A percentile compares a stretch with the other conserved stretches of the same genome.
Conservation (phyloP, 2,888 invertebrate species). For the Coleophora deauratella region DNA sequence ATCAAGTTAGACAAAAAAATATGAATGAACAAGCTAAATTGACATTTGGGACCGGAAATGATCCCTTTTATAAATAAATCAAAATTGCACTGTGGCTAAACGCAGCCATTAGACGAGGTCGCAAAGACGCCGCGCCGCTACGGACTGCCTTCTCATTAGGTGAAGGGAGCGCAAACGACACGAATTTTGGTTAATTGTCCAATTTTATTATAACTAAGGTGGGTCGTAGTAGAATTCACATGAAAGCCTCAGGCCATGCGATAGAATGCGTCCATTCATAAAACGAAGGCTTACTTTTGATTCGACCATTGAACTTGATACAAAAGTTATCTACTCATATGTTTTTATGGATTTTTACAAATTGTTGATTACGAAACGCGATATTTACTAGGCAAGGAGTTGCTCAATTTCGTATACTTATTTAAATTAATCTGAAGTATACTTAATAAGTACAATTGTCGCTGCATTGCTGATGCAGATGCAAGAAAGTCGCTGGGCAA, state of each 20-base stretch:
- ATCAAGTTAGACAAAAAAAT: slow-evolving; percentile 12
- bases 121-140: slow-evolving; percentile 28
- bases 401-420: too few relatives aligned
- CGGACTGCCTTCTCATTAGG: slow-evolving; percentile 40
- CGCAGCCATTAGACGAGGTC: slow-evolving; percentile 37
- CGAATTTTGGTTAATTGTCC: slow-evolving; percentile 39
- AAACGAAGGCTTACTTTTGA: not conserved
- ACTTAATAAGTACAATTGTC: too few relatives aligned
- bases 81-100: slow-evolving; percentile 57
- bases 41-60: slow-evolving; percentile 64
- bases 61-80: slow-evolving; percentile 59
- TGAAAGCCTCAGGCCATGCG: slow-evolving; percentile 6
- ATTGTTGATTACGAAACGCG: too few relatives aligned
- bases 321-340: too few relatives aligned
- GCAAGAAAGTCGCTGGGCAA: too few relatives aligned
- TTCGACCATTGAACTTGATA: too few relatives aligned
- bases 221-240: slow-evolving; percentile 3
- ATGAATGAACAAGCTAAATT: slow-evolving; percentile 38
- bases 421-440: too few relatives aligned
- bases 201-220: not conserved
- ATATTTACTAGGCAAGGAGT: too few relatives aligned
- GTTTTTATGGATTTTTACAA: too few relatives aligned
- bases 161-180: slow-evolving; percentile 29
- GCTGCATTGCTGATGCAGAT: too few relatives aligned
- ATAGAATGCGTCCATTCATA: slow-evolving; percentile 12